phyloP scores from a whole-genome alignment of 2,797 vertebrate species.

The Characodon lateralis region DNA sequence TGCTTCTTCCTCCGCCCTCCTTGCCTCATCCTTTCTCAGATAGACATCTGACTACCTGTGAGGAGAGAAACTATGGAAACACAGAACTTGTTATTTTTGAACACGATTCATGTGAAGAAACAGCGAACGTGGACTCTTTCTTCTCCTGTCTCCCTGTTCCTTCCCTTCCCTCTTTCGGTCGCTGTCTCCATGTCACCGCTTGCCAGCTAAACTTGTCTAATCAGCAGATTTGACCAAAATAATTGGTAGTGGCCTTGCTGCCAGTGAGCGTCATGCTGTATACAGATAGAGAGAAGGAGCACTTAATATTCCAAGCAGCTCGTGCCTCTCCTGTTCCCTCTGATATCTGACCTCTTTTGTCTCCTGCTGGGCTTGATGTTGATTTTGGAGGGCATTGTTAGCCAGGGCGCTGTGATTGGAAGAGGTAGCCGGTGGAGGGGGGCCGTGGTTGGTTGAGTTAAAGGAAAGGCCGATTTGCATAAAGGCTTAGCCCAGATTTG shows the following conservation, averaged over 20 bases:
- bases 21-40: constrained; percentile 68
- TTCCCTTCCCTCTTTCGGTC: constrained; percentile 19
- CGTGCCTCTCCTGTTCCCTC: constrained; percentile 76
- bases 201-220: constrained; percentile 77
- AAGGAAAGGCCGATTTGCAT: constrained; percentile 78
- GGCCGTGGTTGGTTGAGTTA: constrained; percentile 76
- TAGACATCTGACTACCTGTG: constrained; percentile 61
- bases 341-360: constrained; percentile 85
- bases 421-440: constrained; percentile 63
- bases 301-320: constrained; percentile 79
- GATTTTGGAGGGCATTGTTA: constrained; percentile 85
- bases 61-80: constrained; percentile 58
- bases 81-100: constrained; percentile 47
- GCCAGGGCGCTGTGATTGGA: constrained; percentile 75
- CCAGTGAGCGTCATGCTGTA: constrained; percentile 71
- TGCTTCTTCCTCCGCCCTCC: constrained; percentile 48
- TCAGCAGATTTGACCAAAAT: constrained; percentile 81
- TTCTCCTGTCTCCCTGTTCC: constrained; percentile 19
- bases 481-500: constrained; percentile 84
- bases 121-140: constrained; percentile 20
- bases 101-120: constrained; percentile 41
- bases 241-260: constrained; percentile 79
- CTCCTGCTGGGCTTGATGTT: constrained; percentile 79
- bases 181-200: constrained; percentile 70
- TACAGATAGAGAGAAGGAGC: constrained; percentile 72